Evolutionary conservation across 2,797 vertebrate genomes (phyloP), one percentile per base, ranked within the genome.

Genomic region (Gadopsis bispinosus): DNA sequence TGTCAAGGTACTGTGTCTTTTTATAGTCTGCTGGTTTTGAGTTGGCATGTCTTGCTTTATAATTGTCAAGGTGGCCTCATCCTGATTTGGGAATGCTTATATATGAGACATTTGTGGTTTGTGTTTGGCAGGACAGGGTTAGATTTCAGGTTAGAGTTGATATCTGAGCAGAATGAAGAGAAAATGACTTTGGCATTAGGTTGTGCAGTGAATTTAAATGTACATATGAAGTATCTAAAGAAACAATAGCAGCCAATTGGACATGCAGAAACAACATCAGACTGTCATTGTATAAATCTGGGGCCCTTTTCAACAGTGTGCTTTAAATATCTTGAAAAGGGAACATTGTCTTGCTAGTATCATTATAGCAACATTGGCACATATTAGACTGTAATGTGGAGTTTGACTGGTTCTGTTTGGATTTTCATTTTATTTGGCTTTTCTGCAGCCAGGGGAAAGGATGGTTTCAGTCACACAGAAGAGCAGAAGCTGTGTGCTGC

Each of bases 1-100:
- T 90, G 86, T 80, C 55, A 78, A 92, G 90, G 90, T 92, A 89
- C 1, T 65, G 75, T 79, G 41, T 63, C 13, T 55, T n/a, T 70
- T 56, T 66, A n/a, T 10, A 39, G 10, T 48, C 11, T 69, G 13
- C 56, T 48, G 19, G 62, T n/a, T 58, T 47, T 41, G 26, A 76
- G 33, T 20, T 74, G 7, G 10, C 5, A 26, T 68, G 4, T 60
- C 37, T 9, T 65, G 26, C 2, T 69, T 55, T 71, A 20, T 59
- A 12, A 19, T 22, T 22, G 14, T 61, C 9, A 39, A 7, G 11
- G 9, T 54, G 47, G 2, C 20, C 22, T 56, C 2, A 22, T 43
- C 53, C 43, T 16, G 5, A 54, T 63, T 74, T 61, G 9, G 13
- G 22, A 48, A 26, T 29, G 3, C 4, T 54, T 47, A 6, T 2